A percentile compares a stretch with the other conserved stretches of the same genome.
These are phyloP conservation scores for Penelope pileata DNA, from an alignment of 2,113 vertebrate species.

Conservation along the genomic window DNA sequence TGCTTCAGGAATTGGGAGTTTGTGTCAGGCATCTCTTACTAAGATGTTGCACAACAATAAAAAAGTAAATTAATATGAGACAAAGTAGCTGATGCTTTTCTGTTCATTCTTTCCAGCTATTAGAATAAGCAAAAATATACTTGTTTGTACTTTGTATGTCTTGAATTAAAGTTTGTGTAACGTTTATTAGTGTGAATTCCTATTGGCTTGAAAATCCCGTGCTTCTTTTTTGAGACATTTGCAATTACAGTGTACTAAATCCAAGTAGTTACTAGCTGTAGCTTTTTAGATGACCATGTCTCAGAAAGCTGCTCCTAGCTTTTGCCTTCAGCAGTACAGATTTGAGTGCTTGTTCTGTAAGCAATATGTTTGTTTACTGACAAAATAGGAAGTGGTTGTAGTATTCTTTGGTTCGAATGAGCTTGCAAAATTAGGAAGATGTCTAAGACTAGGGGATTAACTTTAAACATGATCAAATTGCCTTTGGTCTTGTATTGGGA, in stretches of 20 bases:
- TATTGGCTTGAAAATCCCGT: not conserved
- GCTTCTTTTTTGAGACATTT: not conserved
- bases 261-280: not conserved
- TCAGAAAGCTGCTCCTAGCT: not conserved
- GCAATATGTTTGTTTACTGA: not conserved
- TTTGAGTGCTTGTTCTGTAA: not conserved
- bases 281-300: not conserved
- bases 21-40: conserved; percentile 3
- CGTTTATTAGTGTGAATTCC: not conserved
- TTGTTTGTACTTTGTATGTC: not conserved
- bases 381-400: not conserved
- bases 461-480: not conserved
- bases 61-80: not conserved
- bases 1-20: conserved; percentile 6
- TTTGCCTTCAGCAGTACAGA: not conserved
- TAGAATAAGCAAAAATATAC: not conserved
- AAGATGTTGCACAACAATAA: conserved; percentile 35
- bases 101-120: conserved; percentile 1
- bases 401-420: not conserved
- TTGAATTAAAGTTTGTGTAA: not conserved
- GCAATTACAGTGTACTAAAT: not conserved
- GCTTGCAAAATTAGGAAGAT: not conserved
- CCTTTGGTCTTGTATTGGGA: not conserved
- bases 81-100: not conserved
- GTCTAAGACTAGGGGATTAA: not conserved